Conservation (phyloP, 2,113 vertebrate genomes). For the Daboia siamensis region DNA sequence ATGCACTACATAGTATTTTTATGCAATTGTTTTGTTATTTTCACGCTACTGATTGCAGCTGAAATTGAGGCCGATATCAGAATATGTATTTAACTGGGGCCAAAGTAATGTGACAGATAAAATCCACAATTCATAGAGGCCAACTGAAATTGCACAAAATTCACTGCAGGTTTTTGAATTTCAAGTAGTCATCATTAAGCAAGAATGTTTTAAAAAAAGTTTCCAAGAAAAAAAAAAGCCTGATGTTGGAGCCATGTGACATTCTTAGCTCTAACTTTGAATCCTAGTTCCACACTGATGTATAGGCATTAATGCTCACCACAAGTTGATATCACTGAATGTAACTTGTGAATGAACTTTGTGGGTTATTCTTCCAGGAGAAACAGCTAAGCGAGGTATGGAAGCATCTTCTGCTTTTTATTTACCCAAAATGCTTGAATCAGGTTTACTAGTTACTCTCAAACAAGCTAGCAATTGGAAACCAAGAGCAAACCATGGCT, state of each 20-base stretch:
- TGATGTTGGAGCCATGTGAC: background rate
- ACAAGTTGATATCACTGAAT: background rate
- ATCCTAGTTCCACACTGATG: background rate
- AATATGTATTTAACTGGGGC: background rate
- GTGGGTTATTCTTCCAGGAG: background rate
- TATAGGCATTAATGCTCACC: background rate
- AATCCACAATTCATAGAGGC: background rate
- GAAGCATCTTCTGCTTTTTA: background rate
- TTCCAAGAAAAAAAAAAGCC: background rate
- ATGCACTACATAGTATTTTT: slow-evolving; percentile 18
- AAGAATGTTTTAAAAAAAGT: background rate
- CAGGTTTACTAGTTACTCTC: background rate
- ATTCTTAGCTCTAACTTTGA: background rate
- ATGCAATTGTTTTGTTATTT: slow-evolving; percentile 59
- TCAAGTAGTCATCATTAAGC: background rate
- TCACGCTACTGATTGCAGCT: slow-evolving; percentile 53
- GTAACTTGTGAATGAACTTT: background rate
- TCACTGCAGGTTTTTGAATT: background rate
- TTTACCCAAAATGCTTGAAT: background rate
- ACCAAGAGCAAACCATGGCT: background rate
- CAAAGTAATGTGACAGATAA: background rate
- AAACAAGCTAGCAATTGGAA: background rate
- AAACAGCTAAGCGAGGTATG: background rate
- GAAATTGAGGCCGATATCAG: slow-evolving; percentile 54
- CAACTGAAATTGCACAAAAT: background rate